Conservation (phyloP, 1,140 invertebrate genomes). For the Pseudoatta argentina region DNA sequence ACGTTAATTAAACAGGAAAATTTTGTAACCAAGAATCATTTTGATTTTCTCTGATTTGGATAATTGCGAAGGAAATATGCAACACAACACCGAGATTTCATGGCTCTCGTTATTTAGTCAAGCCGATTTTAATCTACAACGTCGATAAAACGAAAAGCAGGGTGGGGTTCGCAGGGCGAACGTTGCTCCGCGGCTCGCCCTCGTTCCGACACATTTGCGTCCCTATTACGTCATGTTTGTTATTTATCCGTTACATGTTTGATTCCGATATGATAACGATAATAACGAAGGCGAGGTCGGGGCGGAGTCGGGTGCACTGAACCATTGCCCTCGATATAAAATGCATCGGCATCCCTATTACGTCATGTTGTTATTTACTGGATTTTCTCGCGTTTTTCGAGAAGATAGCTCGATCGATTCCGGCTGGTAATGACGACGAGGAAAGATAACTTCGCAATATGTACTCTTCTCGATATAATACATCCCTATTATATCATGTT, state of each 20-base stretch:
- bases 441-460: not conserved
- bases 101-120: not conserved
- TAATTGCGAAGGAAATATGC: not conserved
- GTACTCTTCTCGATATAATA: not conserved
- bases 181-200: not conserved
- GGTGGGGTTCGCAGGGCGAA: conserved; percentile 1
- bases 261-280: conserved; percentile 9
- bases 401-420: not conserved
- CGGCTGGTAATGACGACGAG: not conserved
- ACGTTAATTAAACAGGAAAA: no score
- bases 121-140: not conserved
- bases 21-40: no score
- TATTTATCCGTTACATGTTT: conserved; percentile 32
- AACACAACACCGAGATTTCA: not conserved
- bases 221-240: conserved; percentile 40
- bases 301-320: conserved; percentile 13
- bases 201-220: conserved; percentile 22
- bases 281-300: not conserved
- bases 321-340: conserved; percentile 9
- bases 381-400: conserved; percentile 19
- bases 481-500: not conserved
- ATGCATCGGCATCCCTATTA: conserved; percentile 3
- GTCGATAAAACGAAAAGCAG: not conserved
- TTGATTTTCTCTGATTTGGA: no score
- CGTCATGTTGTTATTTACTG: conserved; percentile 23